A percentile compares a stretch with the other conserved stretches of the same genome.
Conservation (phyloP, 2,113 vertebrate genomes). For the Brachypteracias leptosomus region DNA sequence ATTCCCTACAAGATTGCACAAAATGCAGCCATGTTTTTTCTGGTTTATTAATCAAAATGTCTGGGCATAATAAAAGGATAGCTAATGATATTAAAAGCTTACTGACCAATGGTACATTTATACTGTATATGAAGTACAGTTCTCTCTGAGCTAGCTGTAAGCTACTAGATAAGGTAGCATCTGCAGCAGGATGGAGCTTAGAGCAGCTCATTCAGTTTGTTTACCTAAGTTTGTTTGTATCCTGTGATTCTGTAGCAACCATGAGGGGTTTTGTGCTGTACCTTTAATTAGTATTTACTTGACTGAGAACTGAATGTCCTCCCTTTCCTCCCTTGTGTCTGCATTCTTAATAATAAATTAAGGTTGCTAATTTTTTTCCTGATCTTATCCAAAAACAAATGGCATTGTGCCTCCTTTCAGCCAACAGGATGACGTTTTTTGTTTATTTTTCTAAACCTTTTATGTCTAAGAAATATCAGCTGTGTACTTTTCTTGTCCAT, state of each 20-base stretch:
- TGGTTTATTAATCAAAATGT: background rate
- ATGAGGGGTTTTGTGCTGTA: background rate
- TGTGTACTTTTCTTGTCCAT: background rate
- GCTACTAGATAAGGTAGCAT: background rate
- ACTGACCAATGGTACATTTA: background rate
- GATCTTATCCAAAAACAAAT: background rate
- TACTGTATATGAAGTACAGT: background rate
- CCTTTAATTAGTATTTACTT: background rate
- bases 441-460: background rate
- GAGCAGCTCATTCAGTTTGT: background rate
- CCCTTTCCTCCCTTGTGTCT: background rate
- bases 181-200: background rate
- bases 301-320: background rate
- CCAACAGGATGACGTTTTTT: background rate
- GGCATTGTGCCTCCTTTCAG: background rate
- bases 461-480: background rate
- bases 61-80: background rate
- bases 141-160: background rate
- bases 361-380: background rate
- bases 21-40: background rate
- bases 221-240: conserved; percentile 13
- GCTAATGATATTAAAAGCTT: background rate
- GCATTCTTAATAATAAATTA: background rate
- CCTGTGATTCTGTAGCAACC: background rate
- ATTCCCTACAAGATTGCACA: background rate